Evolutionary conservation across 2,888 invertebrate species (phyloP).

Genomic region (Watsonalla cultraria): DNA sequence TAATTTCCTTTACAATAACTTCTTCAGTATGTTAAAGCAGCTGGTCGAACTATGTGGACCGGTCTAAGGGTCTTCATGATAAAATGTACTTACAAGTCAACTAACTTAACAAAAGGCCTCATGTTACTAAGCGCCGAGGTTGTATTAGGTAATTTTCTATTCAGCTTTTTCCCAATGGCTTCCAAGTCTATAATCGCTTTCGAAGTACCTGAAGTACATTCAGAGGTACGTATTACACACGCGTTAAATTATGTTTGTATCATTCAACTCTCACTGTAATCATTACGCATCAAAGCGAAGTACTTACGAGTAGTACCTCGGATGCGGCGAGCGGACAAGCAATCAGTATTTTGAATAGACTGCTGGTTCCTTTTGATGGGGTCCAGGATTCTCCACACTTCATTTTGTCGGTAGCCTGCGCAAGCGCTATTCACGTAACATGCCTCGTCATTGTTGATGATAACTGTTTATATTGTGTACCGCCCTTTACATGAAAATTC

Average conservation of each 20-base stretch:
- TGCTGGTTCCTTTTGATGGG: constrained; percentile 50
- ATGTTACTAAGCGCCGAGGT: background rate
- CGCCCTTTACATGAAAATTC: constrained; percentile 53
- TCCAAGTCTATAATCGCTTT: background rate
- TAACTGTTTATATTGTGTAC: constrained; percentile 63
- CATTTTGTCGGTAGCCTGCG: constrained; percentile 61
- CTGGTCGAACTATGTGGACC: no score
- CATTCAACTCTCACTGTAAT: constrained; percentile 32
- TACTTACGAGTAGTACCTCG: constrained; percentile 27
- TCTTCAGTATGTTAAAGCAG: no score
- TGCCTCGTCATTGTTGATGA: constrained; percentile 68
- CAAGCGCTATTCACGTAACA: constrained; percentile 44
- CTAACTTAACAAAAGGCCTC: no score
- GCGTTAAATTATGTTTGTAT: constrained; percentile 1
- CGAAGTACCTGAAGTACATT: background rate
- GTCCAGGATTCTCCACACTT: constrained; percentile 65
- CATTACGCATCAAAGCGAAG: constrained; percentile 38
- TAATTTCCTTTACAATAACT: no score
- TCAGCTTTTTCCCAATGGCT: background rate
- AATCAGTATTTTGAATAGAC: constrained; percentile 65
- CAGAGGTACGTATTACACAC: background rate
- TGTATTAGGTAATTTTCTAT: background rate
- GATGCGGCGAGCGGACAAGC: constrained; percentile 35
- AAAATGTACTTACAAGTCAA: no score
- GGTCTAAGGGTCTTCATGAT: no score